Evolutionary conservation across 2,797 vertebrate species (phyloP), one percentile per base, ranked within the genome.

Genomic region (Avahi laniger): DNA sequence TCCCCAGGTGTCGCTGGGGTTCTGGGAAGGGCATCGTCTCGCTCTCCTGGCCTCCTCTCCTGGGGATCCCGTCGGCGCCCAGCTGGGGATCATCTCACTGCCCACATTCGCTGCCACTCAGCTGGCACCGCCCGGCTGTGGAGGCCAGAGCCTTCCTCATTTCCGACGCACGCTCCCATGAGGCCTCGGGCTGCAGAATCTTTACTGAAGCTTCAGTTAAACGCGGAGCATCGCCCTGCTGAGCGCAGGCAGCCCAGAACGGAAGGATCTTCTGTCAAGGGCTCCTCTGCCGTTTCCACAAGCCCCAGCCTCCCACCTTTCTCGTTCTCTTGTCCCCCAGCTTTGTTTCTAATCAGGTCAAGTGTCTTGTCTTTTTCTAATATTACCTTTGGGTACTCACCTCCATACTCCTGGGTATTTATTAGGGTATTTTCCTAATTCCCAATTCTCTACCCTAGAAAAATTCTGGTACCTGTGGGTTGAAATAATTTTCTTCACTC

Each of bases 321-420:
- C 76, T 46, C 0, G 0, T 4, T 4, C 61, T 9, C 48, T 43
- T 17, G 26, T 7, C 26, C 0, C 0, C 20, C 41, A 46, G 4
- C 30, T 20, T 38, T 14, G 35, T 18, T 33, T 69, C 30, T 70
- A 46, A 78, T 33, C 79, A 46, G 52, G 14, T 17, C 0, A 2
- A 12, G 20, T 0, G 14, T 50, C 9, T 28, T 22, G 4, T 76
- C 59, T 67, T 48, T 26, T 57, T 30, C 76, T 12, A 17, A 50
- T 8, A n/a, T 18, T 17, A 0, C 70, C 46, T 78, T 54, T 20
- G 35, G 48, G 28, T 20, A 9, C 7, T 0, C 4, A 26, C 59
- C 50, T 24, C 28, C 54, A 33, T 4, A 5, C 14, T 3, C 14
- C 22, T 20, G 18, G 9, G 20, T 2, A 10, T 11, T 38, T 41